phyloP scores from a whole-genome alignment of 1,140 invertebrate species.

The Chrysoperla carnea region DNA sequence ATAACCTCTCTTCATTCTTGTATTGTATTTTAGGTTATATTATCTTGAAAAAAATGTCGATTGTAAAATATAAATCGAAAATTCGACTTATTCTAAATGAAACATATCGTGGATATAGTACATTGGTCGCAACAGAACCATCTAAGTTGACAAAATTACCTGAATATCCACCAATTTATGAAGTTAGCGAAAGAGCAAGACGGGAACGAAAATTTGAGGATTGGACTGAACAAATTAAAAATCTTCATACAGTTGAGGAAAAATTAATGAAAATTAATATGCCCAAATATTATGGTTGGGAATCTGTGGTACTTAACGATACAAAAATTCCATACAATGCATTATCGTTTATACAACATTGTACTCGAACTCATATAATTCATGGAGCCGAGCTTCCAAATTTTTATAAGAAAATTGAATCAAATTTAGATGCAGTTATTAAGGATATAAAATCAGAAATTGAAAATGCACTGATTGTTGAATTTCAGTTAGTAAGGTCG shows the following conservation, averaged over 20 bases:
- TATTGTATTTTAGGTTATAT: no score
- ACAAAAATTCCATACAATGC: constrained; percentile 42
- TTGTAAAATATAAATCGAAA: no score
- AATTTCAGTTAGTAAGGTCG: constrained; percentile 32
- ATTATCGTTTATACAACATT: constrained; percentile 39
- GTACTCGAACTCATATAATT: constrained; percentile 49
- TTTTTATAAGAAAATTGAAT: constrained; percentile 26
- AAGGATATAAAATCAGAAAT: constrained; percentile 31
- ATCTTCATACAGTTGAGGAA: constrained; percentile 55
- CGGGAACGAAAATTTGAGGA: constrained; percentile 22
- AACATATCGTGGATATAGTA: no score
- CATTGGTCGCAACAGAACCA: no score
- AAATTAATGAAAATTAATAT: constrained; percentile 66
- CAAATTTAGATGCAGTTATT: constrained; percentile 22
- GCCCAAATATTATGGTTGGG: constrained; percentile 62
- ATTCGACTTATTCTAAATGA: no score
- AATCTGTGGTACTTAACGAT: constrained; percentile 38
- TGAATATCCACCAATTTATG: constrained; percentile 41
- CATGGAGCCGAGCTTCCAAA: constrained; percentile 30
- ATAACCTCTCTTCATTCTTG: no score
- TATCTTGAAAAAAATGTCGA: no score
- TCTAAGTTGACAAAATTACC: no score
- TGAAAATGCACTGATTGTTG: constrained; percentile 38
- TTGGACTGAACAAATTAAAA: constrained; percentile 38
- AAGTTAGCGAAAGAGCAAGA: constrained; percentile 25